Percentiles rank a stretch among this genome's conserved stretches.
phyloP scores from a whole-genome alignment of 2,888 invertebrate species.

The Hymenopus coronatus region DNA sequence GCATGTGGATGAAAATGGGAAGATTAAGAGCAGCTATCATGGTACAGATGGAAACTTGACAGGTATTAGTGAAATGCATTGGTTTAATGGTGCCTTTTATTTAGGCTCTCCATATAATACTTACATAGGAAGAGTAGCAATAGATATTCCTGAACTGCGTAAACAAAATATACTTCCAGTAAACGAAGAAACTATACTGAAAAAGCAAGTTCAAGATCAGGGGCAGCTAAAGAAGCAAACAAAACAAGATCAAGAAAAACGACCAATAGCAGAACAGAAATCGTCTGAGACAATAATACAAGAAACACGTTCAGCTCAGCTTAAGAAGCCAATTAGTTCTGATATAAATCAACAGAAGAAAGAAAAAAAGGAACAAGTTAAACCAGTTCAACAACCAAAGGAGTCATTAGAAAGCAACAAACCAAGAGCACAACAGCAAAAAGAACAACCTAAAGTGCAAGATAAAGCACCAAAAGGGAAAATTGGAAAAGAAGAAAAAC shows the following conservation, averaged over 20 bases:
- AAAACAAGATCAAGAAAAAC: not conserved
- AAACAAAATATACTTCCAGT: not conserved
- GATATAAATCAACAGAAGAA: not conserved
- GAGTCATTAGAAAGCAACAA: not conserved
- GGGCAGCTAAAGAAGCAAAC: not conserved
- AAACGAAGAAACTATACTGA: not conserved
- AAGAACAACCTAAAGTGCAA: not conserved
- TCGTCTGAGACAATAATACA: not conserved
- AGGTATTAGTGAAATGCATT: constrained; percentile 63
- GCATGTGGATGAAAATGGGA: constrained; percentile 68
- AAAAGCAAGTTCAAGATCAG: not conserved
- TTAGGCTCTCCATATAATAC: constrained; percentile 65
- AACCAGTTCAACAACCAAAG: not conserved
- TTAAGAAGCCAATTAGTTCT: not conserved
- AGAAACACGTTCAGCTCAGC: not conserved
- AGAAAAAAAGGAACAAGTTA: not conserved
- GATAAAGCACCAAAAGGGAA: too few species aligned
- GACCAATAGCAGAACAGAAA: not conserved
- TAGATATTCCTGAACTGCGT: constrained; percentile 39
- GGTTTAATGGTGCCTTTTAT: constrained; percentile 41
- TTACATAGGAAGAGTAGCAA: constrained; percentile 63
- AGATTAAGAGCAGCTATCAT: constrained; percentile 66
- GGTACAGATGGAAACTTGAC: constrained; percentile 56
- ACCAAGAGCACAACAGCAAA: not conserved
- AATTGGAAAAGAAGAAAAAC: not conserved